Evolutionary conservation across 2,888 invertebrate genomes (phyloP).

Genomic region (Atrina japonica): DNA sequence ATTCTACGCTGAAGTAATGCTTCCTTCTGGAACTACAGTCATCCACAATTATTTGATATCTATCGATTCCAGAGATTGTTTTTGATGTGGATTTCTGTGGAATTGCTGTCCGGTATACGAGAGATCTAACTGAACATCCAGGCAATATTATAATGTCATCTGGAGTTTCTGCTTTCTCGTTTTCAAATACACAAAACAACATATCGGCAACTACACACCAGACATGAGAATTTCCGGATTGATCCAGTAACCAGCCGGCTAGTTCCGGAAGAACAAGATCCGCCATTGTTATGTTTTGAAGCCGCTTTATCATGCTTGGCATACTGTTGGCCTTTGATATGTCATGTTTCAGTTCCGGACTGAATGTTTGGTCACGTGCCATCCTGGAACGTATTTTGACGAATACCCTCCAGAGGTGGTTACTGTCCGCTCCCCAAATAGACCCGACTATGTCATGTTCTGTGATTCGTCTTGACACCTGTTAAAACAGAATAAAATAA

Average conservation of each 20-base stretch:
- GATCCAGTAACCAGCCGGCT: conserved; percentile 71
- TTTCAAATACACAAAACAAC: conserved; percentile 70
- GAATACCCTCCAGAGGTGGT: conserved; percentile 10
- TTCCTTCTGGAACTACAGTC: conserved; percentile 60
- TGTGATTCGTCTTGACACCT: background rate
- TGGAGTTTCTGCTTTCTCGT: conserved; percentile 55
- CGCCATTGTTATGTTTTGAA: conserved; percentile 54
- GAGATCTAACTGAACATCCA: conserved; percentile 64
- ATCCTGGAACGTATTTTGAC: conserved; percentile 23
- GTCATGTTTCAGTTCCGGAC: conserved; percentile 26
- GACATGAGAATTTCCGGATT: conserved; percentile 55
- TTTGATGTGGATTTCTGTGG: conserved; percentile 48
- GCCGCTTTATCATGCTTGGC: conserved; percentile 13
- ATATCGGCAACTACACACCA: conserved; percentile 72
- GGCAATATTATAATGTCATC: conserved; percentile 66
- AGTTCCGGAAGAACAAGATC: conserved; percentile 65
- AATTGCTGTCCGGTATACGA: conserved; percentile 65
- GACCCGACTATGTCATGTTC: background rate
- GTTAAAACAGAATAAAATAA: too few species aligned
- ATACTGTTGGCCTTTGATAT: conserved; percentile 25
- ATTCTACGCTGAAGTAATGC: conserved; percentile 63
- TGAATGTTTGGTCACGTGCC: conserved; percentile 32
- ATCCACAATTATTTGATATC: conserved; percentile 69
- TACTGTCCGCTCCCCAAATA: conserved; percentile 2
- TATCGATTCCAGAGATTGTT: conserved; percentile 64